Evolutionary conservation across 2,888 invertebrate species (phyloP).

Genomic region (Isoperla grammatica): DNA sequence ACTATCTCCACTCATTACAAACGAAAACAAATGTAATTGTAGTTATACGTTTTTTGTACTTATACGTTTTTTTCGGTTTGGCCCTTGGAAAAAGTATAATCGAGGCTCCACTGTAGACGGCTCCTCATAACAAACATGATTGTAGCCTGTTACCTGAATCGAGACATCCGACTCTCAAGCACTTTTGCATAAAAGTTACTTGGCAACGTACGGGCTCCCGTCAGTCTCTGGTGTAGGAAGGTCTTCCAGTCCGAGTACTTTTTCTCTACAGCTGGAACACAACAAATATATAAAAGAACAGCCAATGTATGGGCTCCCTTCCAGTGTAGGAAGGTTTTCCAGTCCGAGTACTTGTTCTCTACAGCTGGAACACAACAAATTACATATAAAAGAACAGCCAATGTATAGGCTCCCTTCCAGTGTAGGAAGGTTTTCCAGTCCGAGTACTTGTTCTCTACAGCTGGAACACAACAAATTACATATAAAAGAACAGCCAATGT

Average conservation of each 20-base stretch:
- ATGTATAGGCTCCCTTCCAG: conserved; percentile 5
- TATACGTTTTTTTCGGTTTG: no score
- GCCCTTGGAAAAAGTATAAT: no score
- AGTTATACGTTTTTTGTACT: no score
- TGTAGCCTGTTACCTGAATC: conserved; percentile 58
- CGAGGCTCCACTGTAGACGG: no score
- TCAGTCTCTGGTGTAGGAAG: conserved; percentile 84
- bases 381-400: conserved; percentile 10
- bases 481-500: conserved; percentile 7
- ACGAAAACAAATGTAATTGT: no score
- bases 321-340: conserved; percentile 89
- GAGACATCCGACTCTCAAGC: conserved; percentile 73
- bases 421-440: conserved; percentile 97
- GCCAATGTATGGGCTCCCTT: background rate
- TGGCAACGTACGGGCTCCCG: conserved; percentile 92
- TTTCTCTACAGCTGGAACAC: conserved; percentile 67
- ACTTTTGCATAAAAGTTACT: conserved; percentile 88
- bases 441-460: conserved; percentile 85
- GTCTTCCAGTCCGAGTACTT: conserved; percentile 96
- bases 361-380: conserved; percentile 52
- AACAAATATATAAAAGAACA: conserved; percentile 19
- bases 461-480: conserved; percentile 40
- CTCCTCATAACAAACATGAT: no score
- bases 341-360: conserved; percentile 88
- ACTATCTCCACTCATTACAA: no score